These are phyloP conservation scores for Thymelicus sylvestris DNA, from an alignment of 2,888 invertebrate genomes.

Conservation along the genomic window DNA sequence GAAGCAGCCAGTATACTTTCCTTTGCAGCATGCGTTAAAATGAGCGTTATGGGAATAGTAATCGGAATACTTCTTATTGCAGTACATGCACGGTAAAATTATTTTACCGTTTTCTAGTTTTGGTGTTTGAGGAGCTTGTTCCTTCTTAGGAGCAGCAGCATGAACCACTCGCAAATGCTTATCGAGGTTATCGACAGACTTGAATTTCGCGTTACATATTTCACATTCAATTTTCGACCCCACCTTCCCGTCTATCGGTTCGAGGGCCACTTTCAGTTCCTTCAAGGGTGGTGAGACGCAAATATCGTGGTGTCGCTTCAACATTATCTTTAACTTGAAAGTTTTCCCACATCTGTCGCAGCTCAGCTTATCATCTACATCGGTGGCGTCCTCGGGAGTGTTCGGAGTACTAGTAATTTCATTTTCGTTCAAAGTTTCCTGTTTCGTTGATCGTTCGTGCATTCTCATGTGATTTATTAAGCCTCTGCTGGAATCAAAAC, in stretches of 20 bases:
- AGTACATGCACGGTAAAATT: slow-evolving; percentile 68
- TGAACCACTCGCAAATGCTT: slow-evolving; percentile 74
- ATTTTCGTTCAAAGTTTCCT: slow-evolving; percentile 12
- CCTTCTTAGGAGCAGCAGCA: slow-evolving; percentile 59
- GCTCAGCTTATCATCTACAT: slow-evolving; percentile 62
- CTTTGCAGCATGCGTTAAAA: slow-evolving; percentile 60
- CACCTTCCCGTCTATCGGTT: slow-evolving; percentile 62
- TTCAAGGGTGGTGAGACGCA: slow-evolving; percentile 65
- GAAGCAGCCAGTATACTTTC: slow-evolving; percentile 50
- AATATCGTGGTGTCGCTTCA: slow-evolving; percentile 69
- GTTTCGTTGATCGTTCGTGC: slow-evolving; percentile 47
- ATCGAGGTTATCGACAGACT: slow-evolving; percentile 65
- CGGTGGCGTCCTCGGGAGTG: slow-evolving; percentile 50
- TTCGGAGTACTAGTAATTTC: neutral
- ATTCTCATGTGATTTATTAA: slow-evolving; percentile 56
- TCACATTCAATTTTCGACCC: slow-evolving; percentile 59
- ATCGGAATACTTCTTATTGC: slow-evolving; percentile 61
- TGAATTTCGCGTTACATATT: slow-evolving; percentile 69
- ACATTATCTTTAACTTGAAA: slow-evolving; percentile 79
- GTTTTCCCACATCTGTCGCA: slow-evolving; percentile 72
- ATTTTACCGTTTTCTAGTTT: slow-evolving; percentile 45
- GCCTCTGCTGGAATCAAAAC: slow-evolving; percentile 55
- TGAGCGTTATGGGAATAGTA: slow-evolving; percentile 66
- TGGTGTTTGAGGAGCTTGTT: slow-evolving; percentile 28
- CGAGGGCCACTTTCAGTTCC: slow-evolving; percentile 65